Base-by-base conservation (phyloP, 2,113 vertebrate species). In the Irena cyanogastra region DNA sequence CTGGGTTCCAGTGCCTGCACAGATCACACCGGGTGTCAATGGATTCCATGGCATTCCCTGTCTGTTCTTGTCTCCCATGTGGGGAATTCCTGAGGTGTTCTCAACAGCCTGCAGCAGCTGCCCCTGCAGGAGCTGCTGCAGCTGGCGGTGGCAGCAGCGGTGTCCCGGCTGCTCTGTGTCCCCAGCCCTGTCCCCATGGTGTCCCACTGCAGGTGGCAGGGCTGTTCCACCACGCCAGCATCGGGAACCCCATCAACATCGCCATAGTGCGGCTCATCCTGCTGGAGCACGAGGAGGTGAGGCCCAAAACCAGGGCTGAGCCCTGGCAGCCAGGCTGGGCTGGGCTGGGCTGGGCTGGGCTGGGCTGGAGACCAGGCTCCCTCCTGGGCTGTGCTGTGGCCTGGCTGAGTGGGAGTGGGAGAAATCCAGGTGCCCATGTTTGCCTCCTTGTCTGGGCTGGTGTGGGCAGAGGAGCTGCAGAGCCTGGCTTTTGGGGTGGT, bases 171-270 rank as follows among this genome's bases (percentile, higher is more conserved):
- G 53, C 9, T 4, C 35, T 7, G 42, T 35, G 64, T 27, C 11
- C 37, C 3, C 1, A 27, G 47, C 44, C 19, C 5, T 42, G 12
- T 33, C 27, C 37, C 39, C 37, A 24, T 31, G 44, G 16, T 61
- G 69, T 65, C 76, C 87, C 70, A 21, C 8, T 28, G 83, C 98
- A 99, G 99, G 99, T 99, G 92, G 98, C 99, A 0, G 99, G 99
- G 39, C 94, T 99, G 71, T 99, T 98, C 97, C 98, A 97, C 33
- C 98, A 99, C 22, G 97, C 99, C 95, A 99, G 98, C 96, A 99
- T 99, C 7, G 99, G 99, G 88, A 99, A 99, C 87, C 98, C 99
- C 53, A 98, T 99, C 97, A 99, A 99, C 95, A 98, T 99, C 10
- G 99, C 98, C 7, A 96, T 99, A 4, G 99, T 99, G 95, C 98